Evolutionary conservation across 2,113 vertebrate species (phyloP).

Genomic region (Laterallus jamaicensis): DNA sequence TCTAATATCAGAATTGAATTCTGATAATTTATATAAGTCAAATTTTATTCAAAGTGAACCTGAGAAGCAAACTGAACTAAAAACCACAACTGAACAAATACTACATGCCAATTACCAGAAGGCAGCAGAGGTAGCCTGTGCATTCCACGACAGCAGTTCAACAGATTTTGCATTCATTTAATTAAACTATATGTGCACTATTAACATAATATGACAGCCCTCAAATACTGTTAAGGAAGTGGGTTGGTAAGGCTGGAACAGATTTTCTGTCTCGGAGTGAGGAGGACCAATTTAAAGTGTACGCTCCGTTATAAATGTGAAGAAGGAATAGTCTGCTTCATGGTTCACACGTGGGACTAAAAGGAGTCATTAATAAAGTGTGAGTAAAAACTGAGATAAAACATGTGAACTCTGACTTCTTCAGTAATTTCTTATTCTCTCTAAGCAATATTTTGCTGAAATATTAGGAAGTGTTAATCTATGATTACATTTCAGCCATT

Average conservation of each 20-base stretch:
- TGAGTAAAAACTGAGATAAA: conserved; percentile 10
- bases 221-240: neutral
- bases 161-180: neutral
- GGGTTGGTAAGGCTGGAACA: neutral
- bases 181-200: neutral
- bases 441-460: neutral
- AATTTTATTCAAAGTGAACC: neutral
- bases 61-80: neutral
- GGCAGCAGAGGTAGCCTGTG: neutral
- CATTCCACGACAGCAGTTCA: neutral
- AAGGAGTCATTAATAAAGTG: conserved; percentile 18
- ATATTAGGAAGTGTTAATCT: neutral
- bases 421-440: neutral
- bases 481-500: neutral
- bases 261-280: neutral
- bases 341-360: neutral
- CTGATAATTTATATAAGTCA: neutral
- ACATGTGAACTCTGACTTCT: neutral
- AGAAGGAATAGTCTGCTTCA: neutral
- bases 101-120: neutral
- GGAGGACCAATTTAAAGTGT: neutral
- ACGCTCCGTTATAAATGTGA: neutral
- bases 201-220: neutral
- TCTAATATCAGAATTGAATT: neutral
- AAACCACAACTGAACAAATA: neutral